Base-by-base conservation (phyloP, 2,888 invertebrate genomes). In the Coenonympha glycerion region DNA sequence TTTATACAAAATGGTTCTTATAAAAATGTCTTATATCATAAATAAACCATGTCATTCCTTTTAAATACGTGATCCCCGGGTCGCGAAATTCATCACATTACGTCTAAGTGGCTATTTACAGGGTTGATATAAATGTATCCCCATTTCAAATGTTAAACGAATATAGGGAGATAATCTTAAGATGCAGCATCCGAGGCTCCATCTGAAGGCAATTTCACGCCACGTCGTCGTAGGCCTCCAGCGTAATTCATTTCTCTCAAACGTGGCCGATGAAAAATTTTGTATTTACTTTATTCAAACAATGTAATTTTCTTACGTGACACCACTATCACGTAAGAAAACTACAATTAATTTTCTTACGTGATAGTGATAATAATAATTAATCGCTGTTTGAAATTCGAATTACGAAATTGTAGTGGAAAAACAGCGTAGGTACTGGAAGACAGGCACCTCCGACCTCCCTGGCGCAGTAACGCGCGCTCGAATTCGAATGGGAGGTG, bases 141-240 rank as follows among this genome's bases (percentile, higher is more conserved):
- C 55, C 58, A 48, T 56, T 58, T 56, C 46, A 48, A 55, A 55
- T 55, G 55, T 52, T 55, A 57, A 57, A 49, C 55, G 56, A 57
- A 52, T 57, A 57, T 55, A 55, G 52, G 47, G 53, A 56, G 55
- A 57, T 58, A 57, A 58, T 58, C 58, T 57, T 40, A 53, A 56
- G 56, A 50, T 58, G 58, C 58, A 53, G 52, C 58, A 52, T 58
- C 50, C 56, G 53, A 47, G 56, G 49, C 51, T 51, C 47, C 57
- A 57, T 73, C 72, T 61, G 58, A 56, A 76, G 70, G 67, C 80
- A 84, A 85, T 85, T 85, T 85, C 79, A 81, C 84, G 84, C 81
- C 68, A 69, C 73, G 80, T 78, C 79, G 69, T 71, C 65, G 65
- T 70, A 70, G 66, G 68, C 73, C 70, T 69, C 62, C 63, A 58